Percentiles rank a stretch among this genome's conserved stretches.
Evolutionary conservation across 2,797 vertebrate genomes (phyloP).

Genomic region (Oryzias dopingdopingensis): DNA sequence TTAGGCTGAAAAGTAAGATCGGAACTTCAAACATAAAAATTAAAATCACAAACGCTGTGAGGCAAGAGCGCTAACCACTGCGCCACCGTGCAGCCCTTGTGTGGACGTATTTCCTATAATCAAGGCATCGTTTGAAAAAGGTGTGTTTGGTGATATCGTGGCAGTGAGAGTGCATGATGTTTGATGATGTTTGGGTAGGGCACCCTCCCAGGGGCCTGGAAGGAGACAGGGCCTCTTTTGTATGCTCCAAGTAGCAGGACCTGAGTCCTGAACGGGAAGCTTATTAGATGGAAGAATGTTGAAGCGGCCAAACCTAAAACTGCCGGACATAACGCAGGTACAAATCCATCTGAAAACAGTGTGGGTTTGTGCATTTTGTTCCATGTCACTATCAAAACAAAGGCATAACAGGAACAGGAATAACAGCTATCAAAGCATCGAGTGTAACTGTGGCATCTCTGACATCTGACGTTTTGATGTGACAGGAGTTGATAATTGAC

Average conservation of each 20-base stretch:
- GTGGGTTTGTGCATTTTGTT: background rate
- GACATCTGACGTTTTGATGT: background rate
- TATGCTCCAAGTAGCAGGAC: conserved; percentile 57
- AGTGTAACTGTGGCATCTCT: background rate
- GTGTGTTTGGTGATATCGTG: conserved; percentile 55
- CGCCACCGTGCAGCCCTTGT: too few relatives aligned
- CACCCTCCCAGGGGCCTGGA: conserved; percentile 52
- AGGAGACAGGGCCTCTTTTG: conserved; percentile 77
- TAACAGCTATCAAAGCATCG: background rate
- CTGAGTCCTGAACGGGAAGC: conserved; percentile 55
- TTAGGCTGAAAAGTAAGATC: too few relatives aligned
- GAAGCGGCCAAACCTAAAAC: conserved; percentile 18
- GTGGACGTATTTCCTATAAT: conserved; percentile 1
- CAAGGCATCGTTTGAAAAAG: conserved; percentile 21
- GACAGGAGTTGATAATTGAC: background rate
- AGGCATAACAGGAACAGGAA: background rate
- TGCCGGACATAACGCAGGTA: conserved; percentile 1
- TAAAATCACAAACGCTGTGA: too few relatives aligned
- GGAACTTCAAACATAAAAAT: too few relatives aligned
- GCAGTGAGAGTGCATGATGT: conserved; percentile 38
- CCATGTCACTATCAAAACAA: background rate
- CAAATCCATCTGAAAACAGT: conserved; percentile 19
- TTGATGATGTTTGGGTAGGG: conserved; percentile 44
- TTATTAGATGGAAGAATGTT: conserved; percentile 66
- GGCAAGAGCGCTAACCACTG: too few relatives aligned